Conservation (phyloP, 1,140 invertebrate species). For the Idris sp. region DNA sequence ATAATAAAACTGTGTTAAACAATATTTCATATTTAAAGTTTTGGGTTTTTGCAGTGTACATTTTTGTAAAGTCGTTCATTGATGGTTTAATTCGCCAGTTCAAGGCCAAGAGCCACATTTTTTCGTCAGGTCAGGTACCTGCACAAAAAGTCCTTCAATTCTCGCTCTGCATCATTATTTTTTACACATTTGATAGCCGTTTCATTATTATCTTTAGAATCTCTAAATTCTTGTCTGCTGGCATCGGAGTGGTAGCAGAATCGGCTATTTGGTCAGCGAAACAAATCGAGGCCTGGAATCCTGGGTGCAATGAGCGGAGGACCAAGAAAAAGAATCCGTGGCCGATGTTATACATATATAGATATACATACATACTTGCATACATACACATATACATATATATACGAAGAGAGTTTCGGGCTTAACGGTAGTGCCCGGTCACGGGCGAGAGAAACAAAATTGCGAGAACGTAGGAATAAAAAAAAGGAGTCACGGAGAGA, state of each 20-base stretch:
- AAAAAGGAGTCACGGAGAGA: slow-evolving; percentile 59
- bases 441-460: slow-evolving; percentile 47
- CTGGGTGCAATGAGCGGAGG: slow-evolving; percentile 22
- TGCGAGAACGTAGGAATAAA: slow-evolving; percentile 50
- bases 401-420: slow-evolving; percentile 45
- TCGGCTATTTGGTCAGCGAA: slow-evolving; percentile 27
- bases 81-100: slow-evolving; percentile 8
- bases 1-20: no score
- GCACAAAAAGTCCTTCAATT: slow-evolving; percentile 16
- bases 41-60: background rate
- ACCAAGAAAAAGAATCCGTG: slow-evolving; percentile 43
- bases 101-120: slow-evolving; percentile 15
- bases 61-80: slow-evolving; percentile 10
- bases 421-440: slow-evolving; percentile 65
- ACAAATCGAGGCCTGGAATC: slow-evolving; percentile 54
- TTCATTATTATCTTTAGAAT: slow-evolving; percentile 29
- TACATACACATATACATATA: no score
- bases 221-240: slow-evolving; percentile 35
- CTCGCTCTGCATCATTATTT: slow-evolving; percentile 8
- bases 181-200: slow-evolving; percentile 12
- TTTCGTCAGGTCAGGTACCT: slow-evolving; percentile 17
- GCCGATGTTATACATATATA: no score
- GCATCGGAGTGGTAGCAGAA: background rate
- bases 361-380: no score
- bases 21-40: slow-evolving; percentile 1